Base-by-base conservation (phyloP, 2,797 vertebrate species). In the Anabas testudineus region DNA sequence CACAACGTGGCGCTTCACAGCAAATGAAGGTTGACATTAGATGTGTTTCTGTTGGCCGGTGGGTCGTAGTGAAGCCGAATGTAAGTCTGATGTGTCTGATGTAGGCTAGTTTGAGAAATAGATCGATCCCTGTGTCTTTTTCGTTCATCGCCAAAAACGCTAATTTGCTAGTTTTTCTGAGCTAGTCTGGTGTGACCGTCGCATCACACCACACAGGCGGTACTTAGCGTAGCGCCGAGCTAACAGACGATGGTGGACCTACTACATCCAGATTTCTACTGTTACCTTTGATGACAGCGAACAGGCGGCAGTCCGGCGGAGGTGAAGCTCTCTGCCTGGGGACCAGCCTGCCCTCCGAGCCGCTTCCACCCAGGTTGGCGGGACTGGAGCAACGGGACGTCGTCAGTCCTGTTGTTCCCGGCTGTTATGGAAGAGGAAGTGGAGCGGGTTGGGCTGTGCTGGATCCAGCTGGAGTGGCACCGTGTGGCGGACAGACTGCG, bases 261-360 rank as follows among this genome's bases (percentile, higher is more conserved):
- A 14, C 67, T 41, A 19, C 30, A 52, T 21, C 71, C 48, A 12
- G 72, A 82, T 59, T 52, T 45, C 26, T 52, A 66, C 52, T 30
- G 53, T 93, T 96, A 97, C 97, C 97, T 97, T 93, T 91, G 75
- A n/a, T n/a, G n/a, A n/a, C n/a, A n/a, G 83, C n/a, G 88, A 52
- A 90, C 90, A 43, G 93, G 93, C 59, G 93, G 89, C 88, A 90
- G 90, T 92, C 90, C 74, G 92, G 90, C 16, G 87, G 76, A 18
- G 87, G 75, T 49, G 93, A 91, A 54, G 89, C 90, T 79, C 92
- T 94, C 76, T 94, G 93, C 78, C 90, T 90, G 86, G 78, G 88
- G 81, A 90, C 87, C 88, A 91, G 88, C 88, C 92, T 91, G 82
- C 89, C 78, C 76, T 95, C 90, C 84, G 88, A 90, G 73, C 86